These are phyloP conservation scores for Koerneria pararmatus DNA, from an alignment of 2,888 invertebrate species.

Conservation along the genomic window DNA sequence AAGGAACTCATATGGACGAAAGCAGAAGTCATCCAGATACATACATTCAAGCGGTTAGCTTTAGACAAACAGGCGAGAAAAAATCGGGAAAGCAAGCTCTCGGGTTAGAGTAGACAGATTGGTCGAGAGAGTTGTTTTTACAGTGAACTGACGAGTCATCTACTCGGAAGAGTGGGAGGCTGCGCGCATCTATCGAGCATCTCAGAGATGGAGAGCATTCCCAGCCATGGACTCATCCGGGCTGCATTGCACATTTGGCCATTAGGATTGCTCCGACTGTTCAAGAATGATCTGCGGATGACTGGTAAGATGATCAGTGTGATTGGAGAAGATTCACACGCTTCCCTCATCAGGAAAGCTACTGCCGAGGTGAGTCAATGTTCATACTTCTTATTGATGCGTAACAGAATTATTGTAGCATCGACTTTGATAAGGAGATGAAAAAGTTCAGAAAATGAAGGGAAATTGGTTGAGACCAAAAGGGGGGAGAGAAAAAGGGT, in stretches of 20 bases:
- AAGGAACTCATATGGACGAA: slow-evolving; percentile 17
- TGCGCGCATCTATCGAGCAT: background rate
- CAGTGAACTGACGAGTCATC: slow-evolving; percentile 12
- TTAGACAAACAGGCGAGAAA: background rate
- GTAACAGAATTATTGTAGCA: too few species aligned
- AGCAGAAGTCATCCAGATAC: slow-evolving; percentile 8
- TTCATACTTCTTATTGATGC: too few species aligned
- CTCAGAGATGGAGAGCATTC: slow-evolving; percentile 16
- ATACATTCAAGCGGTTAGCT: slow-evolving; percentile 15
- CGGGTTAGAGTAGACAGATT: background rate
- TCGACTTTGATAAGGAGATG: too few species aligned
- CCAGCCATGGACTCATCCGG: slow-evolving; percentile 12
- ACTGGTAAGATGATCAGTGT: slow-evolving; percentile 19
- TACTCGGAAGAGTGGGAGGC: slow-evolving; percentile 13
- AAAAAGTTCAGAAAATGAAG: too few species aligned
- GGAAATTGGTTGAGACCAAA: too few species aligned
- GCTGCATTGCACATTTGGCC: slow-evolving; percentile 18
- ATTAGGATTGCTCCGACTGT: slow-evolving; percentile 14
- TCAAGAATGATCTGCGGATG: slow-evolving; percentile 17
- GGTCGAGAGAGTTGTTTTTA: background rate
- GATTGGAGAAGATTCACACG: slow-evolving; percentile 11
- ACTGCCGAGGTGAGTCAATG: slow-evolving; percentile 20
- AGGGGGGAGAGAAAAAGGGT: too few species aligned
- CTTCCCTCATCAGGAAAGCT: slow-evolving; percentile 14
- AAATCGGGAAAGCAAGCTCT: background rate